phyloP scores from a whole-genome alignment of 2,113 vertebrate species.

The Morone saxatilis region DNA sequence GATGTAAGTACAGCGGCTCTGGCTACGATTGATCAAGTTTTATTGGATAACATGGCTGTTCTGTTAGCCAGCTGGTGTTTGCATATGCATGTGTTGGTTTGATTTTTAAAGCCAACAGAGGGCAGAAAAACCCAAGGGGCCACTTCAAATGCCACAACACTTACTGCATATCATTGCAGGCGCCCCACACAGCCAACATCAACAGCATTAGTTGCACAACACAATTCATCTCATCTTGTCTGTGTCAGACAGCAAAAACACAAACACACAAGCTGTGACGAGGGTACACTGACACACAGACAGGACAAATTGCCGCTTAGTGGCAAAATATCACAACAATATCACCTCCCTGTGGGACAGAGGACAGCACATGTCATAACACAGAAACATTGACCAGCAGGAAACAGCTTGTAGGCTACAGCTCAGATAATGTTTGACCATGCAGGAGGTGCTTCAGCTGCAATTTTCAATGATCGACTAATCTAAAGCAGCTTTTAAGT shows the following conservation, averaged over 20 bases:
- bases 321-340: not conserved
- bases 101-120: slow-evolving; percentile 2
- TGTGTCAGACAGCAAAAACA: not conserved
- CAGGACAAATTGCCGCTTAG: not conserved
- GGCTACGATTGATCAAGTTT: not conserved
- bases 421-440: not conserved
- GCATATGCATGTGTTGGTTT: not conserved
- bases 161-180: not conserved
- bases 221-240: not conserved
- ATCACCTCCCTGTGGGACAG: not conserved
- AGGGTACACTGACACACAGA: not conserved
- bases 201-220: not conserved
- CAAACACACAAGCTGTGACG: not conserved
- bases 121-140: not conserved
- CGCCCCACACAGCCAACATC: not conserved
- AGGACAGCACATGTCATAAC: not conserved
- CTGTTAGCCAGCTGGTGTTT: not conserved
- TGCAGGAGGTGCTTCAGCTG: not conserved
- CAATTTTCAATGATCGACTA: not conserved
- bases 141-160: not conserved
- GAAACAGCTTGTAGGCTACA: not conserved
- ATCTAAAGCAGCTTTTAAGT: not conserved
- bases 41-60: not conserved
- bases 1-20: slow-evolving; percentile 88
- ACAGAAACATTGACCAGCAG: not conserved